These are phyloP conservation scores for Netelia inedita DNA, from an alignment of 2,888 invertebrate genomes.

Conservation along the genomic window DNA sequence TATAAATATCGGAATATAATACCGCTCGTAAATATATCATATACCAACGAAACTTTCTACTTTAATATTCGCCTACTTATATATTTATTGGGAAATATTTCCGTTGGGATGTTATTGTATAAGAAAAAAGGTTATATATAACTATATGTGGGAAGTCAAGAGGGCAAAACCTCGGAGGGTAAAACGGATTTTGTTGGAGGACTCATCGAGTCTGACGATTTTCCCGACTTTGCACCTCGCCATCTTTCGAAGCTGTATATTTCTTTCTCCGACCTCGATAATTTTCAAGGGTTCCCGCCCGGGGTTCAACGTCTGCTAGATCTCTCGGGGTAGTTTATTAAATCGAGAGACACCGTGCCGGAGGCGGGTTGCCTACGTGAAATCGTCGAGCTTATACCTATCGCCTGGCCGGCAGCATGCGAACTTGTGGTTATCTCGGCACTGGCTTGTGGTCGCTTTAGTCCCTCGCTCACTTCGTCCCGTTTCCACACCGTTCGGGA, in stretches of 20 bases:
- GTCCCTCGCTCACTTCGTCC: not conserved
- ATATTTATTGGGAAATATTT: slow-evolving; percentile 3
- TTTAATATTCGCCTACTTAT: not conserved
- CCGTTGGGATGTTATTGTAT: not conserved
- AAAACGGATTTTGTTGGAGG: slow-evolving; percentile 37
- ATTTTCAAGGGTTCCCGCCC: slow-evolving; percentile 34
- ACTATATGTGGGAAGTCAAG: slow-evolving; percentile 7
- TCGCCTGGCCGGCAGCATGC: slow-evolving; percentile 14
- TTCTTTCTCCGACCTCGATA: slow-evolving; percentile 2
- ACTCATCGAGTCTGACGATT: slow-evolving; percentile 8
- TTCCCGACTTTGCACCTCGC: not conserved
- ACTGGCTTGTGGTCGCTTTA: slow-evolving; percentile 57
- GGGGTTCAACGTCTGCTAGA: slow-evolving; percentile 27
- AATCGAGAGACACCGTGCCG: slow-evolving; percentile 28
- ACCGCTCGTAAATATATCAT: not conserved
- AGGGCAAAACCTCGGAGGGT: slow-evolving; percentile 8
- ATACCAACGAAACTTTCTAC: not conserved
- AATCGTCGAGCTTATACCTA: slow-evolving; percentile 38
- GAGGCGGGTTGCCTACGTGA: slow-evolving; percentile 9
- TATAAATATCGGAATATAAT: slow-evolving; percentile 4
- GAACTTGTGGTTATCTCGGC: slow-evolving; percentile 53
- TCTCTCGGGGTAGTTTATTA: slow-evolving; percentile 50
- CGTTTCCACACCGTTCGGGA: slow-evolving; percentile 32
- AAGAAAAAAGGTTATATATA: not conserved
- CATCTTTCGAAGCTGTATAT: slow-evolving; percentile 10